These are phyloP conservation scores for Cepaea hortensis DNA, from an alignment of 2,888 invertebrate species.

Conservation along the genomic window DNA sequence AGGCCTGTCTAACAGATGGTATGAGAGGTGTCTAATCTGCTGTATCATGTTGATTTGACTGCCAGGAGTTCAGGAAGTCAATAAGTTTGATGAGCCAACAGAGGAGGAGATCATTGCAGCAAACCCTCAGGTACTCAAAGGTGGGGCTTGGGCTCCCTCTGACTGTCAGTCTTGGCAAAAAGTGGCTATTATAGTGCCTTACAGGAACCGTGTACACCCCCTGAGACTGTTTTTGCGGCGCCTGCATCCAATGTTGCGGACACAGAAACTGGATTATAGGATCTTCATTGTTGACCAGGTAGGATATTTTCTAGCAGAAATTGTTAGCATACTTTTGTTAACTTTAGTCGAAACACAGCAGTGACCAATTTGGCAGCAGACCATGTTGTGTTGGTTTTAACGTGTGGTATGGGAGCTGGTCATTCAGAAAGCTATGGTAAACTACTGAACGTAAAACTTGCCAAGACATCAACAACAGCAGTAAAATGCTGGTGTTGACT, in stretches of 20 bases:
- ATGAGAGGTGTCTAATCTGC: too few species aligned
- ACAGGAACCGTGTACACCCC: conserved; percentile 66
- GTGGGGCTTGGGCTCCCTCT: conserved; percentile 67
- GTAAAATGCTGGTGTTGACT: too few species aligned
- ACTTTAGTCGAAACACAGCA: not conserved
- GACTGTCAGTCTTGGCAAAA: conserved; percentile 67
- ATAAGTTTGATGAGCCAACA: conserved; percentile 56
- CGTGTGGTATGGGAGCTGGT: too few species aligned
- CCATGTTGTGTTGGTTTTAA: too few species aligned
- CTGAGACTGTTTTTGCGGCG: conserved; percentile 63
- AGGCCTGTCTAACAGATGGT: too few species aligned
- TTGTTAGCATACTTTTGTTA: not conserved
- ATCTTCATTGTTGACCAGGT: conserved; percentile 73
- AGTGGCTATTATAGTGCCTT: conserved; percentile 71
- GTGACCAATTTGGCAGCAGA: not conserved
- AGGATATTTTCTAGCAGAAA: not conserved
- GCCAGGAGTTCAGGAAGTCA: conserved; percentile 51
- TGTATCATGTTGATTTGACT: too few species aligned
- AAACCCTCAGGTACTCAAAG: conserved; percentile 59
- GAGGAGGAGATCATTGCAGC: conserved; percentile 51
- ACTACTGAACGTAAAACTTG: too few species aligned
- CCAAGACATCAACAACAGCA: too few species aligned
- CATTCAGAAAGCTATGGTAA: too few species aligned
- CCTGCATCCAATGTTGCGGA: conserved; percentile 69
- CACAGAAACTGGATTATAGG: conserved; percentile 65